Percentiles rank a stretch among this genome's conserved stretches.
Evolutionary conservation across 2,888 invertebrate genomes (phyloP).

Genomic region (Platycheirus albimanus): DNA sequence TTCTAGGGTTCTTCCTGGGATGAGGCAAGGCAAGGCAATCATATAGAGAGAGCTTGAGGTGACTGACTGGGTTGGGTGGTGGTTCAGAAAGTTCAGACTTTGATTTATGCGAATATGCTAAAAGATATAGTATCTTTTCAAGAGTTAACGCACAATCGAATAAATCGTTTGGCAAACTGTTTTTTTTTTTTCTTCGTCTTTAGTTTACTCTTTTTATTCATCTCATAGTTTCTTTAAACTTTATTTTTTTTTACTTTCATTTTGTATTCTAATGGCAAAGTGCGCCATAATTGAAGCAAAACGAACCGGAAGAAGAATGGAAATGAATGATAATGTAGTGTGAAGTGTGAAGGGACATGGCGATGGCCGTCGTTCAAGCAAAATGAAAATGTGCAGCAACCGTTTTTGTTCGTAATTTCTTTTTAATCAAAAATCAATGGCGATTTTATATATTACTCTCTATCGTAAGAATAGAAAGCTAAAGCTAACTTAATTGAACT

Average conservation of each 20-base stretch:
- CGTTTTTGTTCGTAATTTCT: conserved; percentile 56
- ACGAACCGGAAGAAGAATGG: conserved; percentile 29
- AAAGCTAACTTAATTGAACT: conserved; percentile 66
- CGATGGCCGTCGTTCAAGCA: conserved; percentile 3
- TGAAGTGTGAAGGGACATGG: conserved; percentile 13
- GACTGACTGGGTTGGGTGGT: not conserved
- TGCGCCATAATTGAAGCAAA: conserved; percentile 38
- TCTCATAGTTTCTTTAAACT: too few relatives aligned
- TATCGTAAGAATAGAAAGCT: conserved; percentile 47
- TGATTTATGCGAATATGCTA: not conserved
- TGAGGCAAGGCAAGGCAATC: too few relatives aligned
- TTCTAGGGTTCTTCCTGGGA: conserved; percentile 39
- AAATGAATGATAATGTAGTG: conserved; percentile 11
- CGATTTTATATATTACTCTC: conserved; percentile 59
- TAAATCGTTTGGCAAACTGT: conserved; percentile 27
- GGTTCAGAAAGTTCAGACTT: not conserved
- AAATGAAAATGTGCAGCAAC: conserved; percentile 56
- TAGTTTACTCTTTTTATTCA: not conserved
- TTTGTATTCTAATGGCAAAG: conserved; percentile 30
- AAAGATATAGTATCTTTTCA: too few relatives aligned
- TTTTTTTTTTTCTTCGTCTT: not conserved
- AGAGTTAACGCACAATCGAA: conserved; percentile 55
- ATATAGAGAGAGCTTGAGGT: too few relatives aligned
- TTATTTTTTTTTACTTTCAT: conserved; percentile 9
- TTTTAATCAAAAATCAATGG: conserved; percentile 71